Evolutionary conservation across 2,797 vertebrate genomes (phyloP).

Genomic region (Eleutherodactylus coqui): DNA sequence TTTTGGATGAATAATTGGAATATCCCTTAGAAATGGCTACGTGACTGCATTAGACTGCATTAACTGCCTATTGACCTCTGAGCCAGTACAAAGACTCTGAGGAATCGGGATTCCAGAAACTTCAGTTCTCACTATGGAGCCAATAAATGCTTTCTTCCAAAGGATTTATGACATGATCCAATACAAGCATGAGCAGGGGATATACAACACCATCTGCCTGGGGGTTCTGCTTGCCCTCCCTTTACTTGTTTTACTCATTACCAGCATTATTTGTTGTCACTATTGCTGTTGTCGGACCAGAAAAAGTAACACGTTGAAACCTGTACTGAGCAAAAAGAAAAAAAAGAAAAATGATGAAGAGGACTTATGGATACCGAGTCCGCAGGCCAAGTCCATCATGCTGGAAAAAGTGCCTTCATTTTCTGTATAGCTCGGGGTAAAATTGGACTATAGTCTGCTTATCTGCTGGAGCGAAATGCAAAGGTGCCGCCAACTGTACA

Average conservation of each 20-base stretch:
- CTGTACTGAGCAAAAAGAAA: constrained; percentile 76
- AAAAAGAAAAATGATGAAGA: constrained; percentile 81
- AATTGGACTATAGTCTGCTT: neutral
- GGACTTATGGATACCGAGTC: constrained; percentile 92
- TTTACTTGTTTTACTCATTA: constrained; percentile 77
- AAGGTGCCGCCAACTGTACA: neutral
- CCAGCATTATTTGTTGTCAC: constrained; percentile 88
- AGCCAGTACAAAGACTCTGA: neutral
- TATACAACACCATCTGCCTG: constrained; percentile 90
- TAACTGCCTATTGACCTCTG: neutral
- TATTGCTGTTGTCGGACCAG: constrained; percentile 85
- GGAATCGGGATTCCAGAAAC: neutral
- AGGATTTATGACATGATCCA: constrained; percentile 81
- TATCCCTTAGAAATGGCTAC: neutral
- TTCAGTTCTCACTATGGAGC: constrained; percentile 70
- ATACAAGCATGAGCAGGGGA: constrained; percentile 85
- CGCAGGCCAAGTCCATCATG: constrained; percentile 85
- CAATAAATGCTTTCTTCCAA: constrained; percentile 81
- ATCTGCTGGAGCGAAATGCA: neutral
- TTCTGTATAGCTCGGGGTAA: constrained; percentile 68
- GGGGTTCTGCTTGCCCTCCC: constrained; percentile 85
- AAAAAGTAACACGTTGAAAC: constrained; percentile 66
- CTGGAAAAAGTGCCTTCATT: constrained; percentile 83
- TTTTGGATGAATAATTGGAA: neutral
- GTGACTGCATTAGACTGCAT: neutral